Conservation (phyloP, 2,888 invertebrate genomes). For the Drepana falcataria region DNA sequence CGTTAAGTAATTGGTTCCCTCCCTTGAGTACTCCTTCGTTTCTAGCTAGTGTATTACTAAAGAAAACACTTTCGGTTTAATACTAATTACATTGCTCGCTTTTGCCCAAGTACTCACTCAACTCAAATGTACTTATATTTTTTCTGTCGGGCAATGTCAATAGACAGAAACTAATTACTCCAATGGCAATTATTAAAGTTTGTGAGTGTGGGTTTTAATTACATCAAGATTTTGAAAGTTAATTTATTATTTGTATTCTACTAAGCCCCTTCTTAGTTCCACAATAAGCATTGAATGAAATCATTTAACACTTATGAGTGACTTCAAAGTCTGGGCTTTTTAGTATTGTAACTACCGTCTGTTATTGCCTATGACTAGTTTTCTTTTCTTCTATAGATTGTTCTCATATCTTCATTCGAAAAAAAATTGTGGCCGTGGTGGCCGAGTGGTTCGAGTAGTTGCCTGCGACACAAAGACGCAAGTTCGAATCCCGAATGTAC, state of each 20-base stretch:
- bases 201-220: slow-evolving; percentile 8
- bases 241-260: slow-evolving; percentile 18
- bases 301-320: neutral
- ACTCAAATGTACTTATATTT: slow-evolving; percentile 5
- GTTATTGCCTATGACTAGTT: too few relatives aligned
- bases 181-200: slow-evolving; percentile 6
- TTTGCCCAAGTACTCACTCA: too few relatives aligned
- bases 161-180: slow-evolving; percentile 1
- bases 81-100: slow-evolving; percentile 46
- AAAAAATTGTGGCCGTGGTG: too few relatives aligned
- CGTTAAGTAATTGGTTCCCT: slow-evolving; percentile 64
- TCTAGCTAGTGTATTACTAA: slow-evolving; percentile 46
- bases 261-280: slow-evolving; percentile 4
- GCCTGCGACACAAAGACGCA: too few relatives aligned
- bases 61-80: slow-evolving; percentile 42
- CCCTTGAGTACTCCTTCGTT: slow-evolving; percentile 42
- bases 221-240: slow-evolving; percentile 8
- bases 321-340: too few relatives aligned
- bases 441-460: too few relatives aligned
- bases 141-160: neutral
- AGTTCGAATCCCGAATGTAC: too few relatives aligned
- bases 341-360: too few relatives aligned
- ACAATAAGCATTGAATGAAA: neutral
- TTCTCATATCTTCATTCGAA: too few relatives aligned
- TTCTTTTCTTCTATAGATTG: too few relatives aligned